phyloP scores from a whole-genome alignment of 92 coral and sea anemone species.

The Parazoanthus atlanticus region DNA sequence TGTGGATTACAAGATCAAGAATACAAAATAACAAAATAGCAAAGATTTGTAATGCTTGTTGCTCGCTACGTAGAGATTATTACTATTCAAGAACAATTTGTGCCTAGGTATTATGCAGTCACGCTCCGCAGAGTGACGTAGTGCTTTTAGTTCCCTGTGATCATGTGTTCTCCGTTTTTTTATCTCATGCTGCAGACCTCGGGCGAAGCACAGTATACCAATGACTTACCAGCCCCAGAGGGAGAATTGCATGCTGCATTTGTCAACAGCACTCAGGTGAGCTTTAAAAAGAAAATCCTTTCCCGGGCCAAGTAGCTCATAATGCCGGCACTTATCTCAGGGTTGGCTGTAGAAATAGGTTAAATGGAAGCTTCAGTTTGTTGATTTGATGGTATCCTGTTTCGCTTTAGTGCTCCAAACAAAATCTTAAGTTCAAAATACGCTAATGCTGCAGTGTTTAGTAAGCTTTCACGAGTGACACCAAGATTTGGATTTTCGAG shows the following conservation, averaged over 20 bases:
- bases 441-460: neutral
- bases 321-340: neutral
- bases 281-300: neutral
- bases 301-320: neutral
- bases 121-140: no score
- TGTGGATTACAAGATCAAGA: neutral
- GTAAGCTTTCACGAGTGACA: neutral
- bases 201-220: slow-evolving; percentile 87
- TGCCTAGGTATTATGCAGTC: neutral
- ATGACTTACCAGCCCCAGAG: slow-evolving; percentile 76
- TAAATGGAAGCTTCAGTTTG: neutral
- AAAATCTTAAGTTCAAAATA: no score
- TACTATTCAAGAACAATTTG: no score
- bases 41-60: neutral
- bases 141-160: no score
- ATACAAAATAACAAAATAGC: no score
- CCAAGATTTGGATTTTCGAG: no score
- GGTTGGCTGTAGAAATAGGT: slow-evolving; percentile 50
- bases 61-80: neutral
- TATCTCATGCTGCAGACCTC: slow-evolving; percentile 68
- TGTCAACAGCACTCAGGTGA: slow-evolving; percentile 81
- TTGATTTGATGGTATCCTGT: neutral
- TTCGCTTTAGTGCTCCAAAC: neutral
- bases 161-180: neutral
- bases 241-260: slow-evolving; percentile 92